These are phyloP conservation scores for Hestina assimilis DNA, from an alignment of 1,140 invertebrate species.

Conservation along the genomic window DNA sequence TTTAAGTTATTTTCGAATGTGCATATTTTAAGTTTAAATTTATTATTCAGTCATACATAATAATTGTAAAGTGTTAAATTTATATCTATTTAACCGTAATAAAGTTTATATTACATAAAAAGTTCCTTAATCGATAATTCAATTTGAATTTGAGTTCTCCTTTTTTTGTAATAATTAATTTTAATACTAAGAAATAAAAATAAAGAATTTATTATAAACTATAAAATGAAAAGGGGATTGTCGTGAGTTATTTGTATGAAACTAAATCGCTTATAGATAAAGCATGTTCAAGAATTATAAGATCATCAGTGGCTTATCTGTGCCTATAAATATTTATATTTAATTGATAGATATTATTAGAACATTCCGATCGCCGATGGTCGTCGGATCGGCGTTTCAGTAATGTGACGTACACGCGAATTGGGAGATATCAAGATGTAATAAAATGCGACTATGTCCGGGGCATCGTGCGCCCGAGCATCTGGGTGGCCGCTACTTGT, in stretches of 20 bases:
- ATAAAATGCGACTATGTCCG: constrained; percentile 63
- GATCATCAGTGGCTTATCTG: constrained; percentile 12
- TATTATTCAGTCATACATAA: background rate
- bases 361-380: constrained; percentile 35
- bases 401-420: constrained; percentile 71
- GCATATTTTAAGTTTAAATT: constrained; percentile 11
- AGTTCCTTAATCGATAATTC: background rate
- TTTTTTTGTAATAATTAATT: no score
- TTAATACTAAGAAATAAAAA: no score
- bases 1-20: constrained; percentile 14
- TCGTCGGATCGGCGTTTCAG: constrained; percentile 41
- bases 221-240: constrained; percentile 10
- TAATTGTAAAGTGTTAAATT: constrained; percentile 3
- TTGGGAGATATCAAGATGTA: constrained; percentile 66
- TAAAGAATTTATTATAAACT: no score
- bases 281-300: constrained; percentile 7
- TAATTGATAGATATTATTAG: constrained; percentile 38
- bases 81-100: constrained; percentile 2
- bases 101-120: background rate
- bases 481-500: constrained; percentile 75
- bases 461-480: constrained; percentile 30
- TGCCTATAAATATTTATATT: constrained; percentile 30
- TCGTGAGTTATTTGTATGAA: constrained; percentile 18
- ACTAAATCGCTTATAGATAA: constrained; percentile 16
- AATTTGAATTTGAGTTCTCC: no score